Evolutionary conservation across 1,140 invertebrate species (phyloP).

Genomic region (Formica exsecta): DNA sequence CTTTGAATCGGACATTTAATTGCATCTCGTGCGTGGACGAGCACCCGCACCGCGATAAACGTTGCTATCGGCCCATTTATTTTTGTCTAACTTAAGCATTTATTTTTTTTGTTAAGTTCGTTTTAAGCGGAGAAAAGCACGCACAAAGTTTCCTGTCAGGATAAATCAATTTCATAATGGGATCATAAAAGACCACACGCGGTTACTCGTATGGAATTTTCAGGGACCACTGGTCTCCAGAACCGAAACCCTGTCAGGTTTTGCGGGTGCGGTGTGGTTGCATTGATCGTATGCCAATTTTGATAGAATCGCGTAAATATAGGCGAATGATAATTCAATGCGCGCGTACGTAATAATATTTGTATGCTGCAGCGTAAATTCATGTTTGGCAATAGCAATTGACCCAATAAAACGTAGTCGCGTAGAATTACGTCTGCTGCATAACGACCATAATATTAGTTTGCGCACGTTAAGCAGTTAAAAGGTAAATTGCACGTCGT

Average conservation of each 20-base stretch:
- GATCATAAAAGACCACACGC: background rate
- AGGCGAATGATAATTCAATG: constrained; percentile 52
- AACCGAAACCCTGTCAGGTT: constrained; percentile 12
- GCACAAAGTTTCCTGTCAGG: background rate
- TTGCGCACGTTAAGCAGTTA: constrained; percentile 35
- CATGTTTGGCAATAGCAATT: constrained; percentile 41
- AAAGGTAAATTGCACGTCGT: constrained; percentile 26
- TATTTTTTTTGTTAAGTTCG: constrained; percentile 8
- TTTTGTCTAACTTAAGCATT: background rate
- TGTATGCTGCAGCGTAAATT: constrained; percentile 45
- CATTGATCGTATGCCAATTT: constrained; percentile 56
- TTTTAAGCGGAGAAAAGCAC: background rate
- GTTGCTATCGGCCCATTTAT: constrained; percentile 29
- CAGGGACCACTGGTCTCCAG: background rate
- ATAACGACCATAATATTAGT: constrained; percentile 53
- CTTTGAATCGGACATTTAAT: constrained; percentile 54
- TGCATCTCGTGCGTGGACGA: constrained; percentile 54
- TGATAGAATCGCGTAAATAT: constrained; percentile 34
- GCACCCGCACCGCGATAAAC: constrained; percentile 36
- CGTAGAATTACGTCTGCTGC: constrained; percentile 45
- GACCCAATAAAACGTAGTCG: constrained; percentile 52
- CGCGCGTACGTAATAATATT: constrained; percentile 51
- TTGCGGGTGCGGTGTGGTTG: constrained; percentile 23
- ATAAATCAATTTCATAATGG: constrained; percentile 33
- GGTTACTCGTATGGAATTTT: constrained; percentile 29